Evolutionary conservation across 2,797 vertebrate genomes (phyloP).

Genomic region (Petrocephalus sullivani): DNA sequence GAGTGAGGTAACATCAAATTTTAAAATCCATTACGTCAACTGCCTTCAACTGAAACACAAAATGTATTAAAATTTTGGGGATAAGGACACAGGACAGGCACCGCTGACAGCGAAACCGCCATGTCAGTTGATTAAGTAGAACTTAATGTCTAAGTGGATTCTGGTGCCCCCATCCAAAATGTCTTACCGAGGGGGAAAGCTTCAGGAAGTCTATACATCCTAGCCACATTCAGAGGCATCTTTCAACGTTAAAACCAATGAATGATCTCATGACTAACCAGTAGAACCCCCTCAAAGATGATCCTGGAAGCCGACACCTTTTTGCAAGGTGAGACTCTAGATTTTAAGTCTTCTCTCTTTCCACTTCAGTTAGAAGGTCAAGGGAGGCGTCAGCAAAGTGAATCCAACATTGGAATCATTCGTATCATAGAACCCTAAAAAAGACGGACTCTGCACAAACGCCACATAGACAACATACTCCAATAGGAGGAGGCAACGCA

Average conservation of each 20-base stretch:
- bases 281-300: neutral
- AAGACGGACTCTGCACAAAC: neutral
- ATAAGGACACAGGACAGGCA: neutral
- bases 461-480: neutral
- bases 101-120: neutral
- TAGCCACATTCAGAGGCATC: neutral
- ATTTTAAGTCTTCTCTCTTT: too few relatives aligned
- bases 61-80: neutral
- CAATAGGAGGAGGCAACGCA: neutral
- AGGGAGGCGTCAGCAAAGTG: neutral
- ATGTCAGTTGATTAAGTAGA: neutral
- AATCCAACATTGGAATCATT: neutral
- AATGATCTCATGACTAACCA: neutral
- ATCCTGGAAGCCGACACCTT: neutral
- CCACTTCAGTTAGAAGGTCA: neutral
- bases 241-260: neutral
- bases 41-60: neutral
- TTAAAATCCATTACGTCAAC: neutral
- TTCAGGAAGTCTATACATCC: neutral
- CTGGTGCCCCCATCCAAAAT: conserved; percentile 7
- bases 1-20: neutral
- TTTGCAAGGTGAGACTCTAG: neutral
- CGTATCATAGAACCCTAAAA: neutral
- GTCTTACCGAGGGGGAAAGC: conserved; percentile 1
- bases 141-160: conserved; percentile 25